A percentile compares a stretch with the other conserved stretches of the same genome.
Evolutionary conservation across 2,888 invertebrate species (phyloP).

Genomic region (Palloptera scutellata): DNA sequence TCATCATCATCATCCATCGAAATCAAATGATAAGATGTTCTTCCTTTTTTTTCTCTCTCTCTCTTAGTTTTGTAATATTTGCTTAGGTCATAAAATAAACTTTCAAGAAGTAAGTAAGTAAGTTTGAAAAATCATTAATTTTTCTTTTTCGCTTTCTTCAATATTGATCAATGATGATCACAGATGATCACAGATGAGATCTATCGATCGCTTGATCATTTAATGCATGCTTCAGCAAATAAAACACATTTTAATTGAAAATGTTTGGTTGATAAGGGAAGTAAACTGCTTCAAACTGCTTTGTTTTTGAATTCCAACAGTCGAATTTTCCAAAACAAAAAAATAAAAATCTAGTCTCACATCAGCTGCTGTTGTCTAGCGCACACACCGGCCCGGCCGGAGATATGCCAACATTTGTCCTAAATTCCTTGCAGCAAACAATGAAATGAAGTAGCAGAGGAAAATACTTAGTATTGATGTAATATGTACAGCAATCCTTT

Average conservation of each 20-base stretch:
- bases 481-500: constrained; percentile 47
- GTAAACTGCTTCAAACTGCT: not conserved
- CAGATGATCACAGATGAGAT: constrained; percentile 16
- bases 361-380: constrained; percentile 50
- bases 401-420: constrained; percentile 56
- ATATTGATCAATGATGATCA: constrained; percentile 21
- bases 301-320: not conserved
- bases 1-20: constrained; percentile 24
- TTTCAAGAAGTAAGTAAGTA: constrained; percentile 20
- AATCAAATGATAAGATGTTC: constrained; percentile 17
- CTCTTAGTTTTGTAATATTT: constrained; percentile 24
- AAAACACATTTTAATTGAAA: too few species aligned
- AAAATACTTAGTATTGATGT: not conserved
- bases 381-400: constrained; percentile 52
- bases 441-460: constrained; percentile 7
- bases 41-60: not conserved
- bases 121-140: not conserved
- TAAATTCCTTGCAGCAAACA: constrained; percentile 39
- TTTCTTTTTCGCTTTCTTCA: too few species aligned
- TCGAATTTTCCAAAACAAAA: not conserved
- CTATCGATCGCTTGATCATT: too few species aligned
- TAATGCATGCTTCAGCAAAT: too few species aligned
- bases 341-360: constrained; percentile 37
- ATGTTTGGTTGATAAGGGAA: too few species aligned
- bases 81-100: constrained; percentile 37